A percentile compares a stretch with the other conserved stretches of the same genome.
Evolutionary conservation across 2,888 invertebrate species (phyloP).

Genomic region (Cataglyphis altisquamis): DNA sequence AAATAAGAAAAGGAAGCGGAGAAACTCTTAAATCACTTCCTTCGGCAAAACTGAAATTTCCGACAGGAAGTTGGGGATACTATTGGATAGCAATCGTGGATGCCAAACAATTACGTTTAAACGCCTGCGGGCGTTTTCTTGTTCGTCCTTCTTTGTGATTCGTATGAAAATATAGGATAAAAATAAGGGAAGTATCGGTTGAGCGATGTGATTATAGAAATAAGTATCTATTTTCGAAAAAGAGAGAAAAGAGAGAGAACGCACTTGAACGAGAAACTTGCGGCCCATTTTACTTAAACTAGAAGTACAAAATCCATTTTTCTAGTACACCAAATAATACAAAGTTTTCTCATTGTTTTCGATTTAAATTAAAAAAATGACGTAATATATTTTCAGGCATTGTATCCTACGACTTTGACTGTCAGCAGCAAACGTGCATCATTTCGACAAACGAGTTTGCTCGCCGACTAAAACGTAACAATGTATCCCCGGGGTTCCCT

Average conservation of each 20-base stretch:
- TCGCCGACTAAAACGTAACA: conserved; percentile 20
- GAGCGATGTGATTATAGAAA: neutral
- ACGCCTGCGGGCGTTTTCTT: conserved; percentile 9
- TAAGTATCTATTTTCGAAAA: neutral
- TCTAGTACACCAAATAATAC: neutral
- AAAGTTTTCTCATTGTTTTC: neutral
- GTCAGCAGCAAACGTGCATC: conserved; percentile 28
- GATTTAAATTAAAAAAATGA: conserved; percentile 3
- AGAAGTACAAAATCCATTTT: neutral
- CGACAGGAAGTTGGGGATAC: conserved; percentile 29
- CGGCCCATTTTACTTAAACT: neutral
- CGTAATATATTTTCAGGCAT: neutral
- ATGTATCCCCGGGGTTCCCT: conserved; percentile 45
- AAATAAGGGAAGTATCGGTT: neutral
- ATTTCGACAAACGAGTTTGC: conserved; percentile 20
- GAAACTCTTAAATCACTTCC: conserved; percentile 49
- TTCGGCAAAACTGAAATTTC: conserved; percentile 47
- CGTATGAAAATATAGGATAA: neutral
- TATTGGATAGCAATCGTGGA: conserved; percentile 20
- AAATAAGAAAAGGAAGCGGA: neutral
- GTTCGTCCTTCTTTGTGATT: neutral
- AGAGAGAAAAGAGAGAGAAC: neutral
- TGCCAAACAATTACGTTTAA: conserved; percentile 30
- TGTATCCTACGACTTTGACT: conserved; percentile 12
- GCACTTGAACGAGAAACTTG: neutral